Evolutionary conservation across 1,140 invertebrate species (phyloP), one percentile per base, ranked within the genome.

Genomic region (Drosophila repleta): DNA sequence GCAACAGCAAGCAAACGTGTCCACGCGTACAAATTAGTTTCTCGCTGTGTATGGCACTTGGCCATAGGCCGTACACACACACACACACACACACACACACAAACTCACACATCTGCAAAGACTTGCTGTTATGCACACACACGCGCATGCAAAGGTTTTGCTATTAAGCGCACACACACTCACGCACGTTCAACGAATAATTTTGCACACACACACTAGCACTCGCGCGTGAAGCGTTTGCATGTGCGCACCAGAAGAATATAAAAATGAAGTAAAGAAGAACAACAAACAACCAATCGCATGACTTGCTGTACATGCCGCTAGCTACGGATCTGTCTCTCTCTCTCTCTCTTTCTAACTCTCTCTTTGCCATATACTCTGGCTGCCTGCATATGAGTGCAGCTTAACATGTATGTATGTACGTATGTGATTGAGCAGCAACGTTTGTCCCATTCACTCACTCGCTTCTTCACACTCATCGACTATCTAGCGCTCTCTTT

Each of bases 1-100:
- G 76, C 62, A 61, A 63, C 68, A 29, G 64, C 78, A 73, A 81
- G 53, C 52, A 76, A 85, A 75, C 78, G 83, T 88, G 79, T 79
- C 69, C 67, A 41, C 67, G 87, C 68, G 73, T 85, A 83, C 68
- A 79, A 78, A 76, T 85, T 84, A 85, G 80, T 79, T 88, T 83
- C 78, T 29, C 37, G 24, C 24, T 57, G 55, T 57, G 55, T 57
- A 17, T 45, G 55, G 13, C 21, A 57, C 24, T n/a, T 43, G 39
- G 55, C 39, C 39, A 56, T 43, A 43, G 39, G 39, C 39, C 39
- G 39, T 41, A 17, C n/a, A 3, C 39, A 43, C 39, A 17, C 17
- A 29, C 7, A 29, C 39, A 43, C 39, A 15, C 39, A 43, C 39
- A 43, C 39, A 8, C 39, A 7, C 15, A 41, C 15, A n/a, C 39